Evolutionary conservation across 2,888 invertebrate genomes (phyloP).

Genomic region (Steromphala cineraria): DNA sequence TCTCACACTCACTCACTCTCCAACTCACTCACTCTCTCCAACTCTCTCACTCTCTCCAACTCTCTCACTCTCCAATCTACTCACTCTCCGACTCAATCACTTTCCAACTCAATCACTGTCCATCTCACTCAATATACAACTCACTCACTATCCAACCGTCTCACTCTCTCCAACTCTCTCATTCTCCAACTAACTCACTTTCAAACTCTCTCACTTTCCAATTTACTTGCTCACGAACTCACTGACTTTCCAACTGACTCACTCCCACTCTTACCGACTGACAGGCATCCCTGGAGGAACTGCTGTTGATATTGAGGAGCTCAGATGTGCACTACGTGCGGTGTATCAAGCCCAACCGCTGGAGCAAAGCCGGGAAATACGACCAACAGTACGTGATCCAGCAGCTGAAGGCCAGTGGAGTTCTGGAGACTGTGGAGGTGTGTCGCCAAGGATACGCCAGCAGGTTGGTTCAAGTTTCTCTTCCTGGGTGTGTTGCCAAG

Average conservation of each 20-base stretch:
- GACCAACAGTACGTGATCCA: conserved; percentile 58
- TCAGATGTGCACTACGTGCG: conserved; percentile 68
- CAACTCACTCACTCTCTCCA: not conserved
- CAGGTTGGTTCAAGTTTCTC: conserved; percentile 44
- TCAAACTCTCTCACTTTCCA: not conserved
- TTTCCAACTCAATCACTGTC: no score
- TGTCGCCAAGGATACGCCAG: conserved; percentile 61
- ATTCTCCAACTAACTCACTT: no score
- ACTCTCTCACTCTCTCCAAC: no score
- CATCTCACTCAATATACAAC: no score
- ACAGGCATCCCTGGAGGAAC: conserved; percentile 63
- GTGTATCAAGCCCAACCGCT: conserved; percentile 68
- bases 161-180: no score
- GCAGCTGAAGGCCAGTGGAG: conserved; percentile 67
- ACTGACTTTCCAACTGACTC: not conserved
- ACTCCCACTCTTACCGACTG: not conserved
- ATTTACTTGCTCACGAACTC: not conserved
- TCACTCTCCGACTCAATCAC: no score
- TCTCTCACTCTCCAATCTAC: no score
- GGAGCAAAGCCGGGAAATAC: conserved; percentile 44
- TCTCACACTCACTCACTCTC: no score
- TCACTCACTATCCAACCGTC: no score
- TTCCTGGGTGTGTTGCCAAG: no score
- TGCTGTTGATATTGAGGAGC: conserved; percentile 53
- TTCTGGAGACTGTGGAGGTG: conserved; percentile 68